Base-by-base conservation (phyloP, 2,888 invertebrate genomes). In the Eilema griseolum region DNA sequence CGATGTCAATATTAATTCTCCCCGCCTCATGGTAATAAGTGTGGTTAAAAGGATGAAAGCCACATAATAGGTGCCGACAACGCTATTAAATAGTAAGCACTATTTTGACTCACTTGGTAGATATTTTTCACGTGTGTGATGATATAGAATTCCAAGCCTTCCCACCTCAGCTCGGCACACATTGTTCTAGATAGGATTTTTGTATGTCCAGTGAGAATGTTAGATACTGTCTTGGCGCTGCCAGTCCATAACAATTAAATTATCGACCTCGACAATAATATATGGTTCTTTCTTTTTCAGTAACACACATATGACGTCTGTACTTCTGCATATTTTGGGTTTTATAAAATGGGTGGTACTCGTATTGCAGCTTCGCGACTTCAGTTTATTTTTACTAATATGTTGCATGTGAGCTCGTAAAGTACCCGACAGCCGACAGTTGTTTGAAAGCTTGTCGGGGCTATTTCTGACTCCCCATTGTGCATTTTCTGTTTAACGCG, bases 361-460 rank as follows among this genome's bases (percentile, higher is more conserved):
- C n/a, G n/a, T 33, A 20, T 52, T 52, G 52, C 52, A 52, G 52
- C n/a, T 52, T 52, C 52, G n/a, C 2, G n/a, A 52, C n/a, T 52
- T 52, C 52, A n/a, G 52, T 52, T 52, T 52, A 52, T 52, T 52
- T 52, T n/a, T 52, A n/a, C n/a, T 52, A n/a, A 52, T 52, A 8
- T n/a, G 52, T 52, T 52, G 52, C 20, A n/a, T 52, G n/a, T 52
- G n/a, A 52, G 52, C 20, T 52, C 52, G 52, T 52, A 52, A 52
- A 52, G 52, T 52, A n/a, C n/a, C 52, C 3, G 52, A n/a, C 52
- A n/a, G n/a, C 20, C 20, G 52, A 52, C 52, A n/a, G 52, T 52
- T 52, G 52, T 52, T 52, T 52, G n/a, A 52, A 52, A 52, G 52
- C 52, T 59, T 59, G 59, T 14, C 59, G 52, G 52, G 20, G n/a